Base-by-base conservation (phyloP, 2,888 invertebrate genomes). In the Mythimna albipuncta region DNA sequence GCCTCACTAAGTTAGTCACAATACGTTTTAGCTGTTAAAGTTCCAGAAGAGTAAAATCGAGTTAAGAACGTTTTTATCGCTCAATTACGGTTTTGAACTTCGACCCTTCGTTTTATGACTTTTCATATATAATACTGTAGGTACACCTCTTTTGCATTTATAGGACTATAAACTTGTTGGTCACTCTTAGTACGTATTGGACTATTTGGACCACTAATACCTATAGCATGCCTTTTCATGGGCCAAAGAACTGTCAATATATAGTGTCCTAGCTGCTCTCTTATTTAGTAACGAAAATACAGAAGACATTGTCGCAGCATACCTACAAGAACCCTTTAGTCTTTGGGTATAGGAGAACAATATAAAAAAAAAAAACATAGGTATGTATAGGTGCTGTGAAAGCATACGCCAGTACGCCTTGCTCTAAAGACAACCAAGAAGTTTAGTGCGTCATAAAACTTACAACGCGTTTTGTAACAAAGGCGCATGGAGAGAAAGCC, bases 11-110 rank as follows among this genome's bases (percentile, higher is more conserved):
- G 32, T 47, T 61, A 61, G 16, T 44, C 32, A 55, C 66, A 44
- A n/a, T 7, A 41, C 32, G 21, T 44, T 61, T 44, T 72, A 52
- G 19, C 32, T 59, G 32, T 71, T 59, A 13, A 21, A 58, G 38
- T 47, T 69, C 21, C 35, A 50, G 41, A 59, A 44, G 13, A 59
- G 38, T n/a, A 19, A 19, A 32, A 32, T 52, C n/a, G 41, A 61
- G 32, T 44, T 21, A 6, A 52, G 41, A 19, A 26, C 32, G 61
- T 72, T 72, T 72, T 72, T 72, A 26, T 47, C 26, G 44, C 26
- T 44, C 44, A 54, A 16, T 32, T 9, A 68, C 35, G 41, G 38
- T 59, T 59, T 71, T 59, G 50, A 72, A 54, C 62, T 72, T 72
- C 47, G 71, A 44, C 6, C 52, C 41, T 41, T 26, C 1, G 32